These are phyloP conservation scores for Nephrocerus scutellatus DNA, from an alignment of 2,888 invertebrate species.

Conservation along the genomic window DNA sequence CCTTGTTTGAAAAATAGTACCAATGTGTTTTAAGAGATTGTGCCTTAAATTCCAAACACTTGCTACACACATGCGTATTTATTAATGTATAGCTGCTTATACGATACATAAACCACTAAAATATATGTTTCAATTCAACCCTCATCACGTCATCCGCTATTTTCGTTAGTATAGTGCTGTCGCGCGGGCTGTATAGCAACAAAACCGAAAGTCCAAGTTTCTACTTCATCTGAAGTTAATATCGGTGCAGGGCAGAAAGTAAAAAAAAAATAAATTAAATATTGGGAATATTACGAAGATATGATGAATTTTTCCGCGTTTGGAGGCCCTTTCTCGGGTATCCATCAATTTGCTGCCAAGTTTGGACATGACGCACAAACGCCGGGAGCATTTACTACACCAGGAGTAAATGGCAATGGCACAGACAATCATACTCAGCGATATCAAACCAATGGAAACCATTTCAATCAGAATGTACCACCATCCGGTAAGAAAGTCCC, in stretches of 20 bases:
- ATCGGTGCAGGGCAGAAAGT: too few species aligned
- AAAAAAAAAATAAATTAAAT: too few species aligned
- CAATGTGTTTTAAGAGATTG: too few species aligned
- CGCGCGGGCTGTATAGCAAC: constrained; percentile 11
- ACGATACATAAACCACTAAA: too few species aligned
- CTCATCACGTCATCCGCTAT: constrained; percentile 21
- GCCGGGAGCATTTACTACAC: constrained; percentile 45
- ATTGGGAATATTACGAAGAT: too few species aligned
- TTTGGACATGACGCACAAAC: constrained; percentile 45
- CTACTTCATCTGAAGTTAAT: too few species aligned
- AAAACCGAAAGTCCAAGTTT: constrained; percentile 16
- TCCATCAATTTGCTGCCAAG: constrained; percentile 48
- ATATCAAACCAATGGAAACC: constrained; percentile 48
- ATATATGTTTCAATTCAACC: constrained; percentile 25
- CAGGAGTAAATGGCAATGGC: constrained; percentile 37
- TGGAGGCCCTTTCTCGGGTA: constrained; percentile 47
- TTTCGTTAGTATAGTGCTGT: constrained; percentile 12
- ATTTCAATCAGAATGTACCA: constrained; percentile 47
- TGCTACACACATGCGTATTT: too few species aligned
- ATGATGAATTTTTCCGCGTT: constrained; percentile 50
- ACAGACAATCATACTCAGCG: constrained; percentile 47
- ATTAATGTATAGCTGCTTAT: too few species aligned
- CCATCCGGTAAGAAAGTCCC: constrained; percentile 48
- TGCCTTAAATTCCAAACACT: too few species aligned
- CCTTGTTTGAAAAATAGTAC: too few species aligned